Percentiles rank a stretch among this genome's conserved stretches.
These are phyloP conservation scores for Diplodus puntazzo DNA, from an alignment of 2,797 vertebrate genomes.

Conservation along the genomic window DNA sequence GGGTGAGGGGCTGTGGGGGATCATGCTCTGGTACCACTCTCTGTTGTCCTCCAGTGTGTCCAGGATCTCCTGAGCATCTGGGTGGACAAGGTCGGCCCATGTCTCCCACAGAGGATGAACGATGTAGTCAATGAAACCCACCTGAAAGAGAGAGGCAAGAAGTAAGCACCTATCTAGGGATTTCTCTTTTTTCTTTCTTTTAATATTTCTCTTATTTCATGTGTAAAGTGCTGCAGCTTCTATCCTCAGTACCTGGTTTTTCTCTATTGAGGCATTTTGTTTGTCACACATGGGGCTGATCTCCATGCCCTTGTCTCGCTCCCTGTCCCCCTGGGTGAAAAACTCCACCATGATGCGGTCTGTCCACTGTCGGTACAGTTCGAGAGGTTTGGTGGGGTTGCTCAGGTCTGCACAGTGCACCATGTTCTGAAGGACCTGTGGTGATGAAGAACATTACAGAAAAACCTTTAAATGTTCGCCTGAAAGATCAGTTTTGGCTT, in stretches of 20 bases:
- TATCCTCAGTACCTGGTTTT: conserved; percentile 88
- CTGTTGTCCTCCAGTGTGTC: conserved; percentile 95
- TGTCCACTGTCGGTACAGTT: conserved; percentile 93
- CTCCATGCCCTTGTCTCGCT: conserved; percentile 93
- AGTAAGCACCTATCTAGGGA: background rate
- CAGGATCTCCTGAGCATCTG: conserved; percentile 93
- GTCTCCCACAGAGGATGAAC: conserved; percentile 96
- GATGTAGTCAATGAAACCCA: conserved; percentile 96
- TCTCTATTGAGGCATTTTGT: conserved; percentile 93
- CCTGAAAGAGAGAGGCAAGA: conserved; percentile 74
- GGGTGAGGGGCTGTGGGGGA: conserved; percentile 90
- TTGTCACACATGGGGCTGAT: conserved; percentile 98
- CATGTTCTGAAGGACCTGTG: conserved; percentile 94
- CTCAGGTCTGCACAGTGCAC: conserved; percentile 95
- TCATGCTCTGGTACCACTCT: conserved; percentile 97
- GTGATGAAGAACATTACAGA: background rate
- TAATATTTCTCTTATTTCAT: background rate
- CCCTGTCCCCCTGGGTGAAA: conserved; percentile 92
- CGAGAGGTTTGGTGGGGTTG: conserved; percentile 94
- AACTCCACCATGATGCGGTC: conserved; percentile 95
- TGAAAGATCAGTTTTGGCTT: background rate
- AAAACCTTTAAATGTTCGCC: background rate
- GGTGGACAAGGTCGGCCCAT: conserved; percentile 94
- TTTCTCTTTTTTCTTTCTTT: background rate
- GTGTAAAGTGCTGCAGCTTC: background rate